Evolutionary conservation across 2,797 vertebrate species (phyloP).

Genomic region (Muscicapa striata): DNA sequence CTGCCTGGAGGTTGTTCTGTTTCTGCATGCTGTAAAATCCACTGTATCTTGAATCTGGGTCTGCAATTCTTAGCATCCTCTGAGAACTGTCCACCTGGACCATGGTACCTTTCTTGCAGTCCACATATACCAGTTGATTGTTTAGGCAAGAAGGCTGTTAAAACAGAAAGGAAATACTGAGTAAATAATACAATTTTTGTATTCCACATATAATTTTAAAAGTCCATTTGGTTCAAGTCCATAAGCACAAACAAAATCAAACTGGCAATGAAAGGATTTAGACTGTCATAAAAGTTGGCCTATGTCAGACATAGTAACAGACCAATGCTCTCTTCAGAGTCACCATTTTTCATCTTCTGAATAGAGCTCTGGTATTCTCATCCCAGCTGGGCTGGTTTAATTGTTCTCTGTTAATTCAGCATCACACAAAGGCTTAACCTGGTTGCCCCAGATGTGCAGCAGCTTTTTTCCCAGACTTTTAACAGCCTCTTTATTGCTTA

Average conservation of each 20-base stretch:
- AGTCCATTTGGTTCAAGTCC: neutral
- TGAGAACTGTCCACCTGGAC: constrained; percentile 86
- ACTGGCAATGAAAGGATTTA: neutral
- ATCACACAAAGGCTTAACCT: neutral
- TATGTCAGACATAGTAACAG: neutral
- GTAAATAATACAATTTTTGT: neutral
- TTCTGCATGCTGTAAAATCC: constrained; percentile 95
- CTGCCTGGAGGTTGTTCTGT: constrained; percentile 88
- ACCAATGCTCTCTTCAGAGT: neutral
- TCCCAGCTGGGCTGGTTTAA: neutral
- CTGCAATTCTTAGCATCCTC: constrained; percentile 88
- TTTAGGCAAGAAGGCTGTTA: constrained; percentile 87
- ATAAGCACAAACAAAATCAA: neutral
- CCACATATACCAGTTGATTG: constrained; percentile 88
- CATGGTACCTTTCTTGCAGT: constrained; percentile 88
- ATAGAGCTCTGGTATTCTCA: neutral
- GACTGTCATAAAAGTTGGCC: neutral
- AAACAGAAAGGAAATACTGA: constrained; percentile 24
- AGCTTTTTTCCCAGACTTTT: neutral
- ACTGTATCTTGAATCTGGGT: constrained; percentile 89
- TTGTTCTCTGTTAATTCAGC: neutral
- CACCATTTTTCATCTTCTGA: neutral
- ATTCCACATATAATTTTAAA: neutral
- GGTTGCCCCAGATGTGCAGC: neutral
- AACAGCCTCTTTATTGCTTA: neutral